Base-by-base conservation (phyloP, 2,888 invertebrate genomes). In the Aplocera efformata region DNA sequence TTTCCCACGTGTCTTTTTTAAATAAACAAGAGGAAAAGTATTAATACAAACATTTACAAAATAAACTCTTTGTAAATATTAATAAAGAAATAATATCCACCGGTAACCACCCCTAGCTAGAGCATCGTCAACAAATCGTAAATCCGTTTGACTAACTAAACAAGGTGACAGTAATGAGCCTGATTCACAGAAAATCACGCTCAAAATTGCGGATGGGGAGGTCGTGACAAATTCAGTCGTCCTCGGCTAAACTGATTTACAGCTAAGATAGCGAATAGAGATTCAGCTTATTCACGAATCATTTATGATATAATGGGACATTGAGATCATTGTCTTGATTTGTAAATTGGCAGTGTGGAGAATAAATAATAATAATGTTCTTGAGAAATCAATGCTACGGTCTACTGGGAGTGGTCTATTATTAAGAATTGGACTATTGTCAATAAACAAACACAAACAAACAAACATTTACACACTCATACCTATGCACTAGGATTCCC, bases 171-270 rank as follows among this genome's bases (percentile, higher is more conserved):
- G 52, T 78, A 77, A 78, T 78, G 73, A 78, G 78, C 75, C 45
- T 51, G 69, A 76, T 78, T 73, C 69, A 67, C 60, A 68, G 63
- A 56, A 65, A 75, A 77, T 77, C 76, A 78, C 77, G 75, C 57
- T 47, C 66, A 54, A 64, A 68, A 66, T 63, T 60, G 57, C 54
- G 50, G 60, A 56, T 48, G 49, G 31, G 34, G 29, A 26, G 51
- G 34, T 39, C 42, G 43, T 61, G 60, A 62, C 68, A 65, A 67
- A 70, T 70, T 64, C 60, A 59, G 60, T 55, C 52, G 38, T 26
- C 32, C 32, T 20, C 24, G 30, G 24, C 32, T 30, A 20, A 36
- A 33, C 32, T 45, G 45, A 45, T 45, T 45, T 45, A 45, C 39
- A 38, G 40, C 45, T 45, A 40, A 45, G 45, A 45, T 41, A 40